phyloP scores from a whole-genome alignment of 2,888 invertebrate species.

The Drosophila acutilabella region DNA sequence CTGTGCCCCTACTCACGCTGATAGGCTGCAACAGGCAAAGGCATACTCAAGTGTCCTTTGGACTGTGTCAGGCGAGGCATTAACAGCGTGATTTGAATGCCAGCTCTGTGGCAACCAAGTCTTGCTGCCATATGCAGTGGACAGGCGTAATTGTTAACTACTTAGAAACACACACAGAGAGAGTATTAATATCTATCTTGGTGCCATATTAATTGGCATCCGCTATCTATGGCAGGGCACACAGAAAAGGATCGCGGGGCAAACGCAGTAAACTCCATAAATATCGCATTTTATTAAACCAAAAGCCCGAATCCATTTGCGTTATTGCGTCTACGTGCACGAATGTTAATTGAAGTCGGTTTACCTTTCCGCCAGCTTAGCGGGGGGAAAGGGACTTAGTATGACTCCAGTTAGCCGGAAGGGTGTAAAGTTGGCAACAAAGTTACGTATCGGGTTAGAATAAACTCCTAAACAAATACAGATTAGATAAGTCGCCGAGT shows the following conservation, averaged over 20 bases:
- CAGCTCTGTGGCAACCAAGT: slow-evolving; percentile 8
- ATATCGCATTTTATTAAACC: slow-evolving; percentile 76
- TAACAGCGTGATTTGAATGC: slow-evolving; percentile 39
- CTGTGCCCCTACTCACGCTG: slow-evolving; percentile 1
- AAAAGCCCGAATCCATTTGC: slow-evolving; percentile 75
- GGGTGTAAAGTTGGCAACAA: too few species aligned
- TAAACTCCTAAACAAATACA: slow-evolving; percentile 27
- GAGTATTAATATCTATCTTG: slow-evolving; percentile 63
- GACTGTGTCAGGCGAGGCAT: slow-evolving; percentile 4
- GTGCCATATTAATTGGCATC: slow-evolving; percentile 69
- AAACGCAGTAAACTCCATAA: slow-evolving; percentile 71
- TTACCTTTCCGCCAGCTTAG: slow-evolving; percentile 44
- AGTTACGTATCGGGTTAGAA: background rate
- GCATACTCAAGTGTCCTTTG: slow-evolving; percentile 33
- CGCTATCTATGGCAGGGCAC: slow-evolving; percentile 28
- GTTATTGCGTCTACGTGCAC: slow-evolving; percentile 80
- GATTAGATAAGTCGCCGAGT: slow-evolving; percentile 71
- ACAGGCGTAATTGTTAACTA: slow-evolving; percentile 66
- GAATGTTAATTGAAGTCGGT: slow-evolving; percentile 76
- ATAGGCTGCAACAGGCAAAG: background rate
- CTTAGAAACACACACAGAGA: slow-evolving; percentile 9
- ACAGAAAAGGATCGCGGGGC: background rate
- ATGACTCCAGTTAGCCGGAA: too few species aligned
- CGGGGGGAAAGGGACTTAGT: too few species aligned
- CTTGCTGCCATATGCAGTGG: slow-evolving; percentile 32